These are phyloP conservation scores for Dasyurus viverrinus DNA, from an alignment of 2,113 vertebrate genomes.

Conservation along the genomic window DNA sequence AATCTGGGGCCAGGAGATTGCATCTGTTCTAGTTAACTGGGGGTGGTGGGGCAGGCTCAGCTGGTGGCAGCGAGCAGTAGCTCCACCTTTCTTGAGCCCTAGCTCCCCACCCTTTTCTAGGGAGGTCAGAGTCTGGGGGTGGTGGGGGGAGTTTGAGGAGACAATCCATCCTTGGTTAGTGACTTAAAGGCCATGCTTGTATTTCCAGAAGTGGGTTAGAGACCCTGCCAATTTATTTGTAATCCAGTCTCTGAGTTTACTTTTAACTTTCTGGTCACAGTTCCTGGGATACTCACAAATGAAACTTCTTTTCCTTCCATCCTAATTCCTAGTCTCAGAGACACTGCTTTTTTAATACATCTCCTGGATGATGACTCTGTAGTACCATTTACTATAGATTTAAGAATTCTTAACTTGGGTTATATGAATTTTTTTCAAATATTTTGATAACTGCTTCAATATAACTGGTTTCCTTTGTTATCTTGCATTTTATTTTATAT, in stretches of 20 bases:
- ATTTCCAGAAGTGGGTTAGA: not conserved
- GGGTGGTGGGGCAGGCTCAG: not conserved
- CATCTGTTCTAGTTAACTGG: not conserved
- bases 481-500: not conserved
- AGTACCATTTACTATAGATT: not conserved
- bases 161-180: not conserved
- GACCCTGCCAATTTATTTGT: not conserved
- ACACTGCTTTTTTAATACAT: not conserved
- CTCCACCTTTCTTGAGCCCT: not conserved
- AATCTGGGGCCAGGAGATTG: not conserved
- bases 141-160: not conserved
- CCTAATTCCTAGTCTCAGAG: not conserved
- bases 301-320: not conserved
- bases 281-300: not conserved
- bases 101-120: not conserved
- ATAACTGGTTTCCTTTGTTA: not conserved
- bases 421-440: not conserved
- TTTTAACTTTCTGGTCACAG: not conserved
- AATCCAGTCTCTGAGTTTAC: not conserved
- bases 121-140: not conserved
- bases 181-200: not conserved
- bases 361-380: not conserved
- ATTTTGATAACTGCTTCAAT: not conserved
- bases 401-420: not conserved
- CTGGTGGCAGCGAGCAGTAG: not conserved